Evolutionary conservation across 2,113 vertebrate genomes (phyloP).

Genomic region (Chascanopsetta lugubris): DNA sequence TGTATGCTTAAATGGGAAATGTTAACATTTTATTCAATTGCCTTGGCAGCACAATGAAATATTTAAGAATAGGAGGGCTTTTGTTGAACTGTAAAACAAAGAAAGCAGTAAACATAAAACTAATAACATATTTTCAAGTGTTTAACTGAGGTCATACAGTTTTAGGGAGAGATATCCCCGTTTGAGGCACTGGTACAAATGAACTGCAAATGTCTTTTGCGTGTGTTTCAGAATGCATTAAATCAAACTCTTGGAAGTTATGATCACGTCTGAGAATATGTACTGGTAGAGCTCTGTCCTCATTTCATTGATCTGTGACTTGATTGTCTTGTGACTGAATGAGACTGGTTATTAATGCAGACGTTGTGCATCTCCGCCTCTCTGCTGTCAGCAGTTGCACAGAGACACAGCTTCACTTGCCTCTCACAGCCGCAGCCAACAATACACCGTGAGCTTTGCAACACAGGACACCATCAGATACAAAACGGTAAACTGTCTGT

Average conservation of each 20-base stretch:
- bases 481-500: slow-evolving; percentile 13
- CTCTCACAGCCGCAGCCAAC: slow-evolving; percentile 29
- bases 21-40: slow-evolving; percentile 73
- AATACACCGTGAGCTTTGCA: slow-evolving; percentile 7
- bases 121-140: slow-evolving; percentile 50
- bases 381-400: slow-evolving; percentile 56
- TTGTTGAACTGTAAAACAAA: slow-evolving; percentile 72
- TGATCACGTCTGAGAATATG: background rate
- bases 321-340: slow-evolving; percentile 12
- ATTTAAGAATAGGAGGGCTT: slow-evolving; percentile 70
- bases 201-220: slow-evolving; percentile 2
- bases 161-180: slow-evolving; percentile 10
- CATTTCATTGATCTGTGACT: background rate
- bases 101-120: slow-evolving; percentile 68
- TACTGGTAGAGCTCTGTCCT: background rate
- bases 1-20: slow-evolving; percentile 76
- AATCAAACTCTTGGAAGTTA: slow-evolving; percentile 1
- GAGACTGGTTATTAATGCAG: background rate
- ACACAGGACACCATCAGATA: slow-evolving; percentile 3
- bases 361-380: slow-evolving; percentile 19
- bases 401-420: slow-evolving; percentile 53
- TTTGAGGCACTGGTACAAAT: slow-evolving; percentile 7
- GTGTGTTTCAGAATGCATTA: slow-evolving; percentile 10
- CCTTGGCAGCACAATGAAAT: slow-evolving; percentile 72
- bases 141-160: slow-evolving; percentile 9